phyloP scores from a whole-genome alignment of 1,140 invertebrate species.

The Drosophila bipectinata region DNA sequence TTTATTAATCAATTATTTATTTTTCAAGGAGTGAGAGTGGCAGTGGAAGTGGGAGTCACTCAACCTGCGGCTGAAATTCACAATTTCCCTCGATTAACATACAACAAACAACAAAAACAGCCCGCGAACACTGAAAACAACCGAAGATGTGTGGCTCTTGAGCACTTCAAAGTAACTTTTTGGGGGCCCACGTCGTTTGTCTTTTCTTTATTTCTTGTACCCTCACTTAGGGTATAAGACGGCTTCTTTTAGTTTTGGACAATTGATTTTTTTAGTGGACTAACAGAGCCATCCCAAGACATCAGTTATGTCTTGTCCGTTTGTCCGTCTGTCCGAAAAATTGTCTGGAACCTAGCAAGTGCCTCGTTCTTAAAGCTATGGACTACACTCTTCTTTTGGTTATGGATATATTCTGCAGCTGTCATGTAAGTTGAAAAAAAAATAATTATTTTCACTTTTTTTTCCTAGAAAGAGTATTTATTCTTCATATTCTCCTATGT shows the following conservation, averaged over 20 bases:
- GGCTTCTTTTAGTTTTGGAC: too few relatives aligned
- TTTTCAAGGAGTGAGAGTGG: conserved; percentile 2
- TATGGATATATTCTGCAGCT: too few relatives aligned
- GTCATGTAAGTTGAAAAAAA: too few relatives aligned
- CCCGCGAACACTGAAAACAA: not conserved
- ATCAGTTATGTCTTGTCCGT: too few relatives aligned
- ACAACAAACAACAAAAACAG: conserved; percentile 3
- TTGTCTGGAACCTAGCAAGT: too few relatives aligned
- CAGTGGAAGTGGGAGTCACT: not conserved
- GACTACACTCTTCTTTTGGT: too few relatives aligned
- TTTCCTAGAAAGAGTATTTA: not conserved
- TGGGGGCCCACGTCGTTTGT: conserved; percentile 4
- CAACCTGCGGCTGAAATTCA: conserved; percentile 7
- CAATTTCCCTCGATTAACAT: conserved; percentile 32
- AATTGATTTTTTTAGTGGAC: too few relatives aligned
- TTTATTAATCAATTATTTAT: conserved; percentile 49
- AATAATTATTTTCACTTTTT: too few relatives aligned
- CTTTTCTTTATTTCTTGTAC: not conserved
- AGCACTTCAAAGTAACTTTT: conserved; percentile 23
- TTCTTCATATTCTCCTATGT: not conserved
- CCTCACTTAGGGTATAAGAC: not conserved
- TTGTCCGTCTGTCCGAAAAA: too few relatives aligned
- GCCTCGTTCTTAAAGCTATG: too few relatives aligned
- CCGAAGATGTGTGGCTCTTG: conserved; percentile 21
- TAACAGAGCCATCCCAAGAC: too few relatives aligned